phyloP scores from a whole-genome alignment of 2,113 vertebrate species.

The Rostratula benghalensis region DNA sequence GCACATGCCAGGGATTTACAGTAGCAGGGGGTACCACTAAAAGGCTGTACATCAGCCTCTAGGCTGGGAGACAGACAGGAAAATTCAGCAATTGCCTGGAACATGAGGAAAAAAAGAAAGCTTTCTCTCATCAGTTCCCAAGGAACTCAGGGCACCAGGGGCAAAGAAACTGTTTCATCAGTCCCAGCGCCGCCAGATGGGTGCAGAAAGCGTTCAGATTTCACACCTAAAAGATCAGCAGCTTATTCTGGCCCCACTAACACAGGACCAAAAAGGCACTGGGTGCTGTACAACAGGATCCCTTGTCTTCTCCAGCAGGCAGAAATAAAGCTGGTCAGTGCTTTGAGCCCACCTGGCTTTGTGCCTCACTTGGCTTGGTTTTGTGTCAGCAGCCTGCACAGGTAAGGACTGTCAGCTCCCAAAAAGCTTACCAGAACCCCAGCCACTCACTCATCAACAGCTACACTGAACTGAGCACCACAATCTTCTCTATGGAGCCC shows the following conservation, averaged over 20 bases:
- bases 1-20: not conserved
- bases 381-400: not conserved
- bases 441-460: not conserved
- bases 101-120: fast-evolving
- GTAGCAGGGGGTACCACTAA: not conserved
- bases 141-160: not conserved
- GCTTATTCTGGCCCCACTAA: not conserved
- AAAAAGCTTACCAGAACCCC: not conserved
- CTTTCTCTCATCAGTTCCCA: not conserved
- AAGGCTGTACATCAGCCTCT: not conserved
- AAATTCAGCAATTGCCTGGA: not conserved
- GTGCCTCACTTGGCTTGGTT: not conserved
- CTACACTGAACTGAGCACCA: not conserved
- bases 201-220: not conserved
- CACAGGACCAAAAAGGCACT: not conserved
- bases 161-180: not conserved
- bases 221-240: not conserved
- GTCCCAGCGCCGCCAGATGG: not conserved
- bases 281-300: too few relatives aligned
- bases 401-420: not conserved
- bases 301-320: not conserved
- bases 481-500: not conserved
- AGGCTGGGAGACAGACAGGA: not conserved
- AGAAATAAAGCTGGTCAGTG: not conserved
- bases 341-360: not conserved